These are phyloP conservation scores for Paradoxurus hermaphroditus DNA, from an alignment of 2,113 vertebrate genomes.

Conservation along the genomic window DNA sequence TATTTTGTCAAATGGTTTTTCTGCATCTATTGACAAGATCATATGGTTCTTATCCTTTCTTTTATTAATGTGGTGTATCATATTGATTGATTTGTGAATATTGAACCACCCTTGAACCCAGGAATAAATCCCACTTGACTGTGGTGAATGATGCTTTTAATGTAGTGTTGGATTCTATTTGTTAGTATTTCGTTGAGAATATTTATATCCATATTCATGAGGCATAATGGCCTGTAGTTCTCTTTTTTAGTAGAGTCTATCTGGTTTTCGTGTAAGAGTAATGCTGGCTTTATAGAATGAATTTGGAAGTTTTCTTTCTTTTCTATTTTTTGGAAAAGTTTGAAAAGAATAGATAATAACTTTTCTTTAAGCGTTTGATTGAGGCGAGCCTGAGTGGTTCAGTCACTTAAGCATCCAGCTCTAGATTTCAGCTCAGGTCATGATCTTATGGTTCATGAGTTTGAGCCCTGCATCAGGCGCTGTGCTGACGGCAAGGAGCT, in stretches of 20 bases:
- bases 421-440: too few species aligned
- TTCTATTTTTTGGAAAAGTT: not conserved
- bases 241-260: not conserved
- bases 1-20: not conserved
- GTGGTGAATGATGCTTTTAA: not conserved
- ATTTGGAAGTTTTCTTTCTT: not conserved
- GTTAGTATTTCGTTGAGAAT: not conserved
- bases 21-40: not conserved
- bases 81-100: not conserved
- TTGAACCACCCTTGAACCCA: not conserved
- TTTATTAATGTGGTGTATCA: not conserved
- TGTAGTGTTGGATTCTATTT: not conserved
- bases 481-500: too few species aligned
- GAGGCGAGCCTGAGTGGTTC: too few species aligned
- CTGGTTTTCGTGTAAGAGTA: not conserved
- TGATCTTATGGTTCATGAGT: too few species aligned
- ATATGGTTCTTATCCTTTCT: not conserved
- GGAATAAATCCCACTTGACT: not conserved
- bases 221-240: not conserved
- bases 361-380: too few species aligned
- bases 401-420: too few species aligned
- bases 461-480: too few species aligned
- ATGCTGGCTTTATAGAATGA: not conserved
- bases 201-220: not conserved
- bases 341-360: not conserved